These are phyloP conservation scores for Gambusia affinis DNA, from an alignment of 2,113 vertebrate species.

Conservation along the genomic window DNA sequence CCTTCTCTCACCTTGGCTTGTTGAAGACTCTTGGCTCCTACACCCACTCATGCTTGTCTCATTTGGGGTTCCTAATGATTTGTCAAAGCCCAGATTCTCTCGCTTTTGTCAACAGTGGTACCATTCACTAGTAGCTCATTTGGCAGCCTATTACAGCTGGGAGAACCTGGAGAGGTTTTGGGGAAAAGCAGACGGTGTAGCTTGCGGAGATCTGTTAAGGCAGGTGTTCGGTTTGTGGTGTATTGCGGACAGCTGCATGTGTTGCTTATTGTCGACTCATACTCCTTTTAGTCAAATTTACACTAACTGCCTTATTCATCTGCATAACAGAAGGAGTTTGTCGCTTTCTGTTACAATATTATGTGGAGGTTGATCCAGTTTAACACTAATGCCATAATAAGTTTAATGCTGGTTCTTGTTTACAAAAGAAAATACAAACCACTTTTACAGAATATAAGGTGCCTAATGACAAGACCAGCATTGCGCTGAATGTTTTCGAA, in stretches of 20 bases:
- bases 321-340: neutral
- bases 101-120: conserved; percentile 36
- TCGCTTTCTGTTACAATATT: neutral
- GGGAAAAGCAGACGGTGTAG: conserved; percentile 20
- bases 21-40: conserved; percentile 24
- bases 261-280: conserved; percentile 11
- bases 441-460: neutral
- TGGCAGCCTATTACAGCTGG: conserved; percentile 45
- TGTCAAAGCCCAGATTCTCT: conserved; percentile 35
- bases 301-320: conserved; percentile 7
- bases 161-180: conserved; percentile 36
- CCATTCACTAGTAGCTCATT: conserved; percentile 45
- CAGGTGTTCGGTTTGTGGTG: conserved; percentile 26
- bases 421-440: neutral
- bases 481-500: neutral
- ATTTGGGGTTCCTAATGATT: conserved; percentile 59
- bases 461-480: neutral
- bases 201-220: conserved; percentile 30
- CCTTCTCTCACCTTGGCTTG: conserved; percentile 43
- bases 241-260: neutral
- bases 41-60: conserved; percentile 55
- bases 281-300: conserved; percentile 3
- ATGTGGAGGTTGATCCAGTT: neutral
- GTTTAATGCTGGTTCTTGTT: neutral
- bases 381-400: neutral